phyloP scores from a whole-genome alignment of 2,888 invertebrate species.

The Clivina fossor region DNA sequence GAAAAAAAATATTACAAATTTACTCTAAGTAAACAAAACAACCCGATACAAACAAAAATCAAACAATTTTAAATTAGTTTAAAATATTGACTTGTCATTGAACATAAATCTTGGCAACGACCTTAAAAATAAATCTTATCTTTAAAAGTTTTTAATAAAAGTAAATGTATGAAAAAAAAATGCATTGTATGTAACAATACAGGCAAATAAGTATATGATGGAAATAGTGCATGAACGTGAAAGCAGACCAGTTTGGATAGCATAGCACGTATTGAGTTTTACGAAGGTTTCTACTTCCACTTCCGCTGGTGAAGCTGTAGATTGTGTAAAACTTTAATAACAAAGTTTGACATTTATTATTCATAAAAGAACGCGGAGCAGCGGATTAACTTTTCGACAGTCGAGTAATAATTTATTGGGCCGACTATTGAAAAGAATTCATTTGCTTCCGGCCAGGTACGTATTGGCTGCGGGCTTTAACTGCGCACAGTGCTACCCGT shows the following conservation, averaged over 20 bases:
- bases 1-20: too few relatives aligned
- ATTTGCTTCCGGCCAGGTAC: conserved; percentile 26
- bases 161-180: too few relatives aligned
- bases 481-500: too few relatives aligned
- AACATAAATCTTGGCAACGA: too few relatives aligned
- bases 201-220: too few relatives aligned
- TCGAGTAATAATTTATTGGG: conserved; percentile 28
- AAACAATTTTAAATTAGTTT: too few relatives aligned
- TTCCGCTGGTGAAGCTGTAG: conserved; percentile 30
- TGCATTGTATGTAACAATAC: too few relatives aligned
- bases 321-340: conserved; percentile 39
- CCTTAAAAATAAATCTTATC: too few relatives aligned
- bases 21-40: too few relatives aligned
- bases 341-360: conserved; percentile 41
- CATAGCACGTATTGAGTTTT: conserved; percentile 12
- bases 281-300: conserved; percentile 23
- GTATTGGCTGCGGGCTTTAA: neutral
- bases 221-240: neutral
- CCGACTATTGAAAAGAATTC: conserved; percentile 33
- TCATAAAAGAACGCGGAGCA: conserved; percentile 38
- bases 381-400: conserved; percentile 32
- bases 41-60: too few relatives aligned
- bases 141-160: too few relatives aligned
- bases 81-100: too few relatives aligned
- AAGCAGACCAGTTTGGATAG: neutral